Evolutionary conservation across 2,113 vertebrate genomes (phyloP), one percentile per base, ranked within the genome.

Genomic region (Bubo bubo): DNA sequence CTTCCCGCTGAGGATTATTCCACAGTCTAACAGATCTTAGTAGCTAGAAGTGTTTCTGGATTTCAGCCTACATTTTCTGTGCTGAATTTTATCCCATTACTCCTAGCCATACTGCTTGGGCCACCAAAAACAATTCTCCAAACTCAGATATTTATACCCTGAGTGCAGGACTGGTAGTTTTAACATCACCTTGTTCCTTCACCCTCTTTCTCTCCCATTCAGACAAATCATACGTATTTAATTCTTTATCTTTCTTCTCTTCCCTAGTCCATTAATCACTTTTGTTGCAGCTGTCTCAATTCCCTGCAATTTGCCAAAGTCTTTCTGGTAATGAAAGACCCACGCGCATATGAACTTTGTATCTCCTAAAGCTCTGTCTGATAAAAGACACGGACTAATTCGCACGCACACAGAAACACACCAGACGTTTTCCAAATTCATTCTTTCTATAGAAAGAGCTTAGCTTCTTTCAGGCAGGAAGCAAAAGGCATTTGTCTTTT

Each of bases 401-500:
- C 1, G 1, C 47, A 89, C 0, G 0, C 41, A 68, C n/a, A 71
- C 19, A 95, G 43, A 67, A 96, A 93, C 55, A 77, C 12, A 70
- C 10, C 49, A 89, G 86, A 74, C 27, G 11, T 71, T 86, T 94
- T 89, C 71, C 87, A 90, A 93, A 96, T 88, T 70, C 8, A 52
- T 88, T 80, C 77, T 79, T 89, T 80, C 87, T 82, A 67, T 32
- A 84, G 77, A 75, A 86, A 75, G 83, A 88, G 34, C 34, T 88
- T 72, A 91, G 71, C 55, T 70, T 90, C 55, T 88, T 90, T 76
- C 83, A 85, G 70, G 59, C 81, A 94, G 86, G 68, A 96, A 93
- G 81, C 68, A 93, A 90, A 80, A 76, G 17, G 26, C 58, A 72
- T 94, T 88, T 89, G 24, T 84, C 86, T 95, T 85, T 86, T 80